Evolutionary conservation across 2,113 vertebrate species (phyloP).

Genomic region (Crocuta crocuta): DNA sequence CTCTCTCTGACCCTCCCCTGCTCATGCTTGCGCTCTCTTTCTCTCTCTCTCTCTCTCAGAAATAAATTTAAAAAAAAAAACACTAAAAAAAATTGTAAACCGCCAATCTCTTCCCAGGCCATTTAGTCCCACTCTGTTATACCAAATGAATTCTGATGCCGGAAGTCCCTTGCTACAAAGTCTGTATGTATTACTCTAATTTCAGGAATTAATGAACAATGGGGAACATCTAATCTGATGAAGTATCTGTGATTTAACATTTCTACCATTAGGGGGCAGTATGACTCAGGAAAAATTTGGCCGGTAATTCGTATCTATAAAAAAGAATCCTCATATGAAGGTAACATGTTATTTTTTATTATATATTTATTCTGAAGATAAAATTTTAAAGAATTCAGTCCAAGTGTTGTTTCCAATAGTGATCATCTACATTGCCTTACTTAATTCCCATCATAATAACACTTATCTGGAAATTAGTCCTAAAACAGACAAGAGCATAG

Average conservation of each 20-base stretch:
- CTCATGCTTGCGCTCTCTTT: too few relatives aligned
- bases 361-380: too few relatives aligned
- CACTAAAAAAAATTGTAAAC: neutral
- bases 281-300: conserved; percentile 65
- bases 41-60: too few relatives aligned
- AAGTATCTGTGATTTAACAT: neutral
- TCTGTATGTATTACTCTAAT: neutral
- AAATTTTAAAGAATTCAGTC: neutral
- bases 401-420: neutral
- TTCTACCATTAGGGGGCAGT: conserved; percentile 83
- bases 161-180: neutral
- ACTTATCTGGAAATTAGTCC: neutral
- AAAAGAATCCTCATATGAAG: neutral
- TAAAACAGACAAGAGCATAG: neutral
- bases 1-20: too few relatives aligned
- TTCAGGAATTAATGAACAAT: neutral
- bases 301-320: neutral
- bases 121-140: neutral
- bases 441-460: neutral
- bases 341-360: too few relatives aligned
- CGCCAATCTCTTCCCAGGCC: neutral
- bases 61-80: too few relatives aligned
- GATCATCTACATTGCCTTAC: neutral
- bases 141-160: neutral
- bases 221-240: neutral